Evolutionary conservation across 2,888 invertebrate genomes (phyloP).

Genomic region (Leucophora obtusa): DNA sequence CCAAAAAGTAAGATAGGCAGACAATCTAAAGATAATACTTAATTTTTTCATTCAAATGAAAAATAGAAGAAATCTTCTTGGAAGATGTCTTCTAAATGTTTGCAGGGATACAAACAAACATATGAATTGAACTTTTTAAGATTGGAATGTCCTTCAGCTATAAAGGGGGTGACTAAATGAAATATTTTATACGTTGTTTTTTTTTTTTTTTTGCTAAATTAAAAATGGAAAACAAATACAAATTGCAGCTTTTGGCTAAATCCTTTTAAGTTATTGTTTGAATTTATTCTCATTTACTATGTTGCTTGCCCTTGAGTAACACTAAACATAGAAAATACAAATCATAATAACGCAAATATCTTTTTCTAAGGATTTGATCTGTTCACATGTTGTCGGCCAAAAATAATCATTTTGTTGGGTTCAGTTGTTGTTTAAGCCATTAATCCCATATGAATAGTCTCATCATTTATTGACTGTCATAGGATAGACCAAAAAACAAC

Average conservation of each 20-base stretch:
- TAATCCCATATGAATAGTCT: conserved; percentile 50
- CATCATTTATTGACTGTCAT: conserved; percentile 46
- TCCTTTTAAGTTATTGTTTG: conserved; percentile 20
- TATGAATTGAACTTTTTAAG: background rate
- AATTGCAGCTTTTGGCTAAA: background rate
- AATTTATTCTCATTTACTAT: background rate
- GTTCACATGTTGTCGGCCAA: conserved; percentile 24
- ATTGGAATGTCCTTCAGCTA: background rate
- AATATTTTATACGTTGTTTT: background rate
- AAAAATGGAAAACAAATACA: background rate
- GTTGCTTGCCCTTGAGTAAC: conserved; percentile 27
- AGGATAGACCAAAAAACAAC: background rate
- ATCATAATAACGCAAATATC: conserved; percentile 37
- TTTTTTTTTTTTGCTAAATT: background rate
- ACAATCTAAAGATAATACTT: too few species aligned
- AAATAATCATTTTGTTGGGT: conserved; percentile 40
- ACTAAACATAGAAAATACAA: conserved; percentile 11
- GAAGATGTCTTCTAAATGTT: too few species aligned
- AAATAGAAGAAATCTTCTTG: too few species aligned
- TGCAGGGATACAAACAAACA: background rate
- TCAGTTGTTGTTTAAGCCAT: conserved; percentile 45
- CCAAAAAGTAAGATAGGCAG: too few species aligned
- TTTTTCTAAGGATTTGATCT: conserved; percentile 31
- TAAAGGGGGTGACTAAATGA: background rate
- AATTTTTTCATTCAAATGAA: too few species aligned